A percentile compares a stretch with the other conserved stretches of the same genome.
Evolutionary conservation across 2,797 vertebrate species (phyloP).

Genomic region (Acanthurus lineatus): DNA sequence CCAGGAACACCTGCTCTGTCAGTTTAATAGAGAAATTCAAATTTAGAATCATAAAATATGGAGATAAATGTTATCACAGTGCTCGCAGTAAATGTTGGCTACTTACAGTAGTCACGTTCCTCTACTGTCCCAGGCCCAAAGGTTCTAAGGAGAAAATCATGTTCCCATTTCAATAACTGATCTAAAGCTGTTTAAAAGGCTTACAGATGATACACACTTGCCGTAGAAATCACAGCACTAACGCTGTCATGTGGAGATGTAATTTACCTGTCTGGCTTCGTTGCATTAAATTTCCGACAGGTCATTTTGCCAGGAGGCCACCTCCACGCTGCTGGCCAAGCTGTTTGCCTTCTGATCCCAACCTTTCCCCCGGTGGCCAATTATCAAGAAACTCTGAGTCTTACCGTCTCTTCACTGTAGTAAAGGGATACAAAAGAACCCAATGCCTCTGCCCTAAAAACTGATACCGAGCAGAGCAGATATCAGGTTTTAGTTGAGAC

Average conservation of each 20-base stretch:
- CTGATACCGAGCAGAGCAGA: conserved; percentile 67
- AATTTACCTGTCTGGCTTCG: conserved; percentile 59
- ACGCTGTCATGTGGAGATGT: conserved; percentile 63
- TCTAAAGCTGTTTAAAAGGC: conserved; percentile 9
- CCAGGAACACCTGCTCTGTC: no score
- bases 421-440: conserved; percentile 76
- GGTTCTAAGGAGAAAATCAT: neutral
- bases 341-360: conserved; percentile 63
- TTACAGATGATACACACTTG: conserved; percentile 16
- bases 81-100: no score
- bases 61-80: no score
- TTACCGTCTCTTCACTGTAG: conserved; percentile 60
- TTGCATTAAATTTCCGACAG: conserved; percentile 42
- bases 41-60: no score
- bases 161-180: conserved; percentile 6
- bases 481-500: conserved; percentile 67
- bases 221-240: conserved; percentile 23
- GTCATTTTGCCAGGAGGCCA: conserved; percentile 59
- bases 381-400: conserved; percentile 56
- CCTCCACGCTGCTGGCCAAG: conserved; percentile 67
- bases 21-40: no score
- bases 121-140: no score
- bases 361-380: conserved; percentile 60
- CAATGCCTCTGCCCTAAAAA: conserved; percentile 78
- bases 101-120: no score